A percentile compares a stretch with the other conserved stretches of the same genome.
Conservation (phyloP, 2,797 vertebrate genomes). For the Dryobates pubescens region DNA sequence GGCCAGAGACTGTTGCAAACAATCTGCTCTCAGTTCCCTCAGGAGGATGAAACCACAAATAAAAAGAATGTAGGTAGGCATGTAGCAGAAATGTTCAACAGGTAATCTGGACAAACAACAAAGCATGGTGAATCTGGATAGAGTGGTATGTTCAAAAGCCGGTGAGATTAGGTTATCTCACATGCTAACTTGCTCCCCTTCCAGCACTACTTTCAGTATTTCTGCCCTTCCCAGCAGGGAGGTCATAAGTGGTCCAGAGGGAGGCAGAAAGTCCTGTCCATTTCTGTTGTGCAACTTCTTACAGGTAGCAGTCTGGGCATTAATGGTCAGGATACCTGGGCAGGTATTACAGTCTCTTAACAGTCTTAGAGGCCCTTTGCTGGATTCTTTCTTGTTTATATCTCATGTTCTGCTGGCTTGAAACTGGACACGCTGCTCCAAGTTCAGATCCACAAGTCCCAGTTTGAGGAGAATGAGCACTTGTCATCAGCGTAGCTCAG, state of each 20-base stretch:
- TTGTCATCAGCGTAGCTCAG: neutral
- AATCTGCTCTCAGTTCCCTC: neutral
- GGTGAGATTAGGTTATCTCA: neutral
- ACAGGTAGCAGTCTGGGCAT: neutral
- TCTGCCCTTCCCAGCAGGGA: neutral
- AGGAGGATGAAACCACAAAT: neutral
- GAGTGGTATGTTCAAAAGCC: neutral
- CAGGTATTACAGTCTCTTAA: neutral
- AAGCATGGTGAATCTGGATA: neutral
- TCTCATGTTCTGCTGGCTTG: neutral
- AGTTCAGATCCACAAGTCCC: neutral
- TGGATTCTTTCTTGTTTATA: neutral
- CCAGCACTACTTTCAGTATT: accelerated
- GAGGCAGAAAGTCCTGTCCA: neutral
- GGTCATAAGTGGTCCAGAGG: neutral
- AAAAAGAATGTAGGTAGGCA: neutral
- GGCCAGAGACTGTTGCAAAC: neutral
- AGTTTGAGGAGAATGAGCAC: neutral
- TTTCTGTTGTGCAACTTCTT: neutral
- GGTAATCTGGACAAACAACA: neutral
- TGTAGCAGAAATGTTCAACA: neutral
- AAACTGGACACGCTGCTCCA: neutral
- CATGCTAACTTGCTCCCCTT: neutral
- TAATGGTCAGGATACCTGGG: neutral
- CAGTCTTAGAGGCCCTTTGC: neutral